Evolutionary conservation across 2,113 vertebrate species (phyloP), one percentile per base, ranked within the genome.

Genomic region (Xiphophorus maculatus): DNA sequence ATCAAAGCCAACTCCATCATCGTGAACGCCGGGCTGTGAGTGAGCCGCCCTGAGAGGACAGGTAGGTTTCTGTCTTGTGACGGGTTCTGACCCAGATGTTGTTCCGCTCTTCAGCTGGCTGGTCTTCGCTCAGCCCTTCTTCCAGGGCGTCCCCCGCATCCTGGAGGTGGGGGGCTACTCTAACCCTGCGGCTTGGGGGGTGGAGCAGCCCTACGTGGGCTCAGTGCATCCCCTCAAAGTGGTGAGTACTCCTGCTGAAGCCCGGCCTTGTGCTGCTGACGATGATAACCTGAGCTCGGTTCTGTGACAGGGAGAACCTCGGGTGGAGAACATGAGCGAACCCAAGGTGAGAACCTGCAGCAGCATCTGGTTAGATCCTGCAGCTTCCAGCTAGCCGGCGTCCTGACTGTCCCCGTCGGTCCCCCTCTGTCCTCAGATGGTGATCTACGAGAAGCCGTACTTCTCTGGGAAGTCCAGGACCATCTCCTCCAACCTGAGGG

Each of bases 1-100:
- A 90, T 97, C 66, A 88, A 94, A 22, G 96, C 96, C 0, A 96
- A 93, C 75, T 99, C 98, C 70, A 93, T 97, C 89, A 94, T 96
- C 66, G 95, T 99, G 68, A 96, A 96, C 2, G 94, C 97, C 0
- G 98, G 98, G 29, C 90, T 98, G 98, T 99, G 93, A 97, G 98
- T 89, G 15, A n/a, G 12, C 22, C 29, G 15, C n/a, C 29, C 14
- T 61, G 51, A 30, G 28, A 0, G 19, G 27, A 37, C 35, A 12
- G 35, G 11, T 67, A 12, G 12, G 29, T 32, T 15, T 68, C 6
- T 25, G 8, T 9, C 28, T 6, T 14, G 14, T 22, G 17, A 12
- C 29, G 30, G 28, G 22, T 73, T 28, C 9, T 28, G 2, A 40
- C 54, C 63, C 22, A 11, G n/a, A 5, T 29, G 4, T 12, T 30